Evolutionary conservation across 2,888 invertebrate species (phyloP), one percentile per base, ranked within the genome.

Genomic region (Nebria salina): DNA sequence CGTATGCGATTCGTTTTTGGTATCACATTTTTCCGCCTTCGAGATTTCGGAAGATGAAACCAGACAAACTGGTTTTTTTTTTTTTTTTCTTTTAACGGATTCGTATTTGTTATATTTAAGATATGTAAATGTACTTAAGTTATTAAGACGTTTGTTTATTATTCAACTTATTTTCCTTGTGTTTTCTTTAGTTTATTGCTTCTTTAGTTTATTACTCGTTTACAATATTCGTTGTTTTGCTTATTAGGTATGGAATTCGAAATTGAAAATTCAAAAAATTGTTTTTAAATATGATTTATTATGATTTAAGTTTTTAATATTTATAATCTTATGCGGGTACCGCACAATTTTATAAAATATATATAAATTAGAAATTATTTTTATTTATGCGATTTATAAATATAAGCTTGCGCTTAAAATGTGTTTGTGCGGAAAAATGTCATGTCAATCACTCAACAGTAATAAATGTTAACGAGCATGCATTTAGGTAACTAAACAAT

Each of bases 11-110:
- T 13, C 26, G 6, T 9, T 13, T 34, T 34, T 13, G 9, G 9
- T 68, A 68, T 20, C 20, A 20, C 68, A 68, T 68, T n/a, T 26
- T 68, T 26, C 26, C 68, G 25, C 26, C 68, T 26, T 26, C 26
- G 25, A n/a, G 9, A 8, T 68, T 26, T 68, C 13, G 20, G 34
- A 70, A 34, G 70, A 70, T 70, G 70, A 11, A 70, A 25, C 70
- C 34, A 20, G 70, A 70, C 13, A 70, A 34, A 70, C 70, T 25
- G 70, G 70, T 70, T 70, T 15, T 25, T n/a, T 68, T 68, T 68
- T 70, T 70, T 15, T 25, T n/a, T 68, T 68, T 68, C 6, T 8
- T 13, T 54, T 11, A 11, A 70, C 15, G 25, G 66, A 20, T 66
- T 70, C 6, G 13, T 54, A 54, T 54, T 54, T 54, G 54, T 3